Percentiles rank a stretch among this genome's conserved stretches.
Evolutionary conservation across 1,140 invertebrate genomes (phyloP).

Genomic region (Nebria ingens): DNA sequence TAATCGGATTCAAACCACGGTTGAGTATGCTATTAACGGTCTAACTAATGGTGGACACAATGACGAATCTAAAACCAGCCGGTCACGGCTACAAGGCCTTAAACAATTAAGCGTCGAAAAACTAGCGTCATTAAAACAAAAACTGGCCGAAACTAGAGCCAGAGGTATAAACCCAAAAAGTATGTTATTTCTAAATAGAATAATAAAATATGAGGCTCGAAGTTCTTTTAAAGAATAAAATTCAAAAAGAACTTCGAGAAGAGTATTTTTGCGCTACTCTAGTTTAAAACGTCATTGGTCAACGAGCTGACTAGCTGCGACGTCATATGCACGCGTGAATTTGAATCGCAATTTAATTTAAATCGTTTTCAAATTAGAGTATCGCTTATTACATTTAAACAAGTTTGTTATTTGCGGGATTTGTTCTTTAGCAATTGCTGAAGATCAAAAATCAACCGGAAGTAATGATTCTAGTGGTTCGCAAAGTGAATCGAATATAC

Average conservation of each 20-base stretch:
- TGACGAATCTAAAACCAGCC: constrained; percentile 37
- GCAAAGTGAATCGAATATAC: constrained; percentile 26
- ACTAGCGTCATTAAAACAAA: constrained; percentile 49
- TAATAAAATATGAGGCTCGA: too few species aligned
- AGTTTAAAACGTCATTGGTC: too few species aligned
- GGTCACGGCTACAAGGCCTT: constrained; percentile 48
- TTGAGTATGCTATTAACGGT: constrained; percentile 26
- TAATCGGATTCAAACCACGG: constrained; percentile 23
- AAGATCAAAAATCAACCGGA: constrained; percentile 5
- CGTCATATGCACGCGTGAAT: too few species aligned
- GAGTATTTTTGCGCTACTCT: too few species aligned
- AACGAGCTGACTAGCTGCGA: too few species aligned
- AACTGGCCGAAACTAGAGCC: constrained; percentile 47
- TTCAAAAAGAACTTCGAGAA: too few species aligned
- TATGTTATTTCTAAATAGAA: too few species aligned
- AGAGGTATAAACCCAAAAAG: constrained; percentile 12
- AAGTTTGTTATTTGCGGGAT: neutral
- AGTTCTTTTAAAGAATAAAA: too few species aligned
- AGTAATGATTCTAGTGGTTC: constrained; percentile 14
- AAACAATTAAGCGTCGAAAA: constrained; percentile 58
- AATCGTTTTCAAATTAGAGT: too few species aligned
- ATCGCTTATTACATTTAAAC: neutral
- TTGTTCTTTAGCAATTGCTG: neutral
- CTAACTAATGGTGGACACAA: neutral
- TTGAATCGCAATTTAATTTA: too few species aligned